These are phyloP conservation scores for Bhutanitis thaidina DNA, from an alignment of 2,888 invertebrate species.

Conservation along the genomic window DNA sequence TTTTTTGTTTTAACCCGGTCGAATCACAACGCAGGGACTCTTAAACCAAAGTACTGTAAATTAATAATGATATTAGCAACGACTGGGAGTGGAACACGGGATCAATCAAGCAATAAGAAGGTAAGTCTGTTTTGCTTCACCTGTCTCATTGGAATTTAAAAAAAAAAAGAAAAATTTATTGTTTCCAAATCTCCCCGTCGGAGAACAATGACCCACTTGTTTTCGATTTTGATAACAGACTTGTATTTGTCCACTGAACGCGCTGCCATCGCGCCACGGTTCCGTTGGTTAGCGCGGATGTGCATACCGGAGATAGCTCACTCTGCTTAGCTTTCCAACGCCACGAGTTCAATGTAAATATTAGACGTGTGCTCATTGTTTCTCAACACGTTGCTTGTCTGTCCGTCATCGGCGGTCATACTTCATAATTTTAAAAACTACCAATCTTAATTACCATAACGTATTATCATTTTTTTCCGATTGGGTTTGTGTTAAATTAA, in stretches of 20 bases:
- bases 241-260: constrained; percentile 13
- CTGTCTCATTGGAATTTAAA: constrained; percentile 3
- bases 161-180: constrained; percentile 10
- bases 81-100: no score
- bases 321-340: background rate
- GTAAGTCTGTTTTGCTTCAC: no score
- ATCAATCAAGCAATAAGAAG: no score
- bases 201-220: constrained; percentile 7
- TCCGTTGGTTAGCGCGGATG: background rate
- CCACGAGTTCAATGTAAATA: background rate
- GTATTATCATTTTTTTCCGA: no score
- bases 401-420: no score
- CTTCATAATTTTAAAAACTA: no score
- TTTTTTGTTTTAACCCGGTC: no score
- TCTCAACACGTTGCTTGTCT: constrained; percentile 2
- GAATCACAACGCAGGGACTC: no score
- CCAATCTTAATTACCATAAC: no score
- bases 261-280: background rate
- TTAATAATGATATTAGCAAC: no score
- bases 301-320: background rate
- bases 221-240: constrained; percentile 11
- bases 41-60: no score
- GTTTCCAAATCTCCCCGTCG: constrained; percentile 5
- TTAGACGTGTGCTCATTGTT: background rate
- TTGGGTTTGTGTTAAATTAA: no score